Evolutionary conservation across 2,797 vertebrate genomes (phyloP), one percentile per base, ranked within the genome.

Genomic region (Chaenodraco wilsoni): DNA sequence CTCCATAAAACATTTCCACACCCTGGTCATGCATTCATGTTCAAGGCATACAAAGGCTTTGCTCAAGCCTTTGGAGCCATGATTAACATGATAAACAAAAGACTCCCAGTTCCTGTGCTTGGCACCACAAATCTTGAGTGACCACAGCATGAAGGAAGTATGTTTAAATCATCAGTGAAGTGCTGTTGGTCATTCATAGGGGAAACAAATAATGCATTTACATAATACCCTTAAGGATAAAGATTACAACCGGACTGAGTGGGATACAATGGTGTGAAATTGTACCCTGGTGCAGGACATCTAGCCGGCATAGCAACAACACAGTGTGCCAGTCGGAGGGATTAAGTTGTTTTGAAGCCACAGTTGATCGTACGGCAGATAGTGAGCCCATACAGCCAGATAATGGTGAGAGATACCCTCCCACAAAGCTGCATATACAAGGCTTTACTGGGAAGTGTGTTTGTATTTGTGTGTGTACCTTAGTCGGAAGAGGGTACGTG

Each of bases 191-290:
- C 75, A 76, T 74, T 85, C 76, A 72, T 40, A 46, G 64, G 33
- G 33, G 67, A 69, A 83, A 69, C 78, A 69, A 82, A 69, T 81
- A 75, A 76, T 68, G 19, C 75, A 76, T 86, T 87, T 87, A 82
- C 77, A 87, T 81, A 72, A 87, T 76, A 82, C 72, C 72, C 58
- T 72, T 66, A 78, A 86, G 72, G 71, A 88, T 78, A 88, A 91
- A 90, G 91, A 90, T 67, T 79, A 84, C 90, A 78, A 84, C 78
- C 64, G 79, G 57, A 66, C 77, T 79, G 80, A 57, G 79, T 75
- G 82, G 71, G 76, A 90, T 83, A 91, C 86, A 91, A 85, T 89
- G 86, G 91, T 90, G 93, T 94, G 90, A 93, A 93, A 92, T 83
- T 87, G 78, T 90, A 93, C 79, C 83, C 87, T 70, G 67, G 74